These are phyloP conservation scores for Schizothorax lantsangensis DNA, from an alignment of 2,797 vertebrate species.

Conservation along the genomic window DNA sequence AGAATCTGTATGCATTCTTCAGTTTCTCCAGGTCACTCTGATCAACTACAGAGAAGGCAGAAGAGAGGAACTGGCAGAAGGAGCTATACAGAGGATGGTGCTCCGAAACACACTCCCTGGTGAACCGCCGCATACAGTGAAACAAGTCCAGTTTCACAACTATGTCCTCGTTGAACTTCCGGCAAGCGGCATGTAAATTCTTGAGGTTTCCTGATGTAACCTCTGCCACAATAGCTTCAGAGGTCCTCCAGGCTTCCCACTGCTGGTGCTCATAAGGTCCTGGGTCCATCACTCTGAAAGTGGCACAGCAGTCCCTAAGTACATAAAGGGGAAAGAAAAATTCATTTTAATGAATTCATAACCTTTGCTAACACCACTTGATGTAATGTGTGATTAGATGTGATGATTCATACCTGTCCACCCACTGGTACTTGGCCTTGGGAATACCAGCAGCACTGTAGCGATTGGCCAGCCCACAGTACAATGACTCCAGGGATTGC, in stretches of 20 bases:
- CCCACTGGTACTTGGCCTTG: too few relatives aligned
- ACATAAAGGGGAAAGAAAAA: neutral
- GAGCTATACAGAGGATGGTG: constrained; percentile 33
- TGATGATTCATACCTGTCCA: too few relatives aligned
- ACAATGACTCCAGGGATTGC: too few relatives aligned
- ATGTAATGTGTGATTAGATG: too few relatives aligned
- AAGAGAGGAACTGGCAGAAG: constrained; percentile 51
- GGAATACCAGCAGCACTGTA: too few relatives aligned
- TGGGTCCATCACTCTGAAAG: constrained; percentile 29
- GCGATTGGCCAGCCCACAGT: too few relatives aligned
- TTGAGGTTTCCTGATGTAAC: constrained; percentile 23
- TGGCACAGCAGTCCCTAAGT: constrained; percentile 50
- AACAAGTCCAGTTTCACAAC: constrained; percentile 51
- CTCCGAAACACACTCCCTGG: too few relatives aligned
- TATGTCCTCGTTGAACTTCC: constrained; percentile 32
- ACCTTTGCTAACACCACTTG: too few relatives aligned
- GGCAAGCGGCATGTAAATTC: constrained; percentile 28
- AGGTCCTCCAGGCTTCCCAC: constrained; percentile 33
- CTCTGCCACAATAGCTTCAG: neutral
- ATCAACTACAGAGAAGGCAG: constrained; percentile 53
- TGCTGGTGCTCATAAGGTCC: constrained; percentile 20
- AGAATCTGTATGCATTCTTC: constrained; percentile 38
- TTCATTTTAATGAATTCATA: neutral
- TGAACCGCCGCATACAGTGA: too few relatives aligned
- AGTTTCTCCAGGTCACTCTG: constrained; percentile 35